Evolutionary conservation across 2,797 vertebrate genomes (phyloP).

Genomic region (Squalus acanthias): DNA sequence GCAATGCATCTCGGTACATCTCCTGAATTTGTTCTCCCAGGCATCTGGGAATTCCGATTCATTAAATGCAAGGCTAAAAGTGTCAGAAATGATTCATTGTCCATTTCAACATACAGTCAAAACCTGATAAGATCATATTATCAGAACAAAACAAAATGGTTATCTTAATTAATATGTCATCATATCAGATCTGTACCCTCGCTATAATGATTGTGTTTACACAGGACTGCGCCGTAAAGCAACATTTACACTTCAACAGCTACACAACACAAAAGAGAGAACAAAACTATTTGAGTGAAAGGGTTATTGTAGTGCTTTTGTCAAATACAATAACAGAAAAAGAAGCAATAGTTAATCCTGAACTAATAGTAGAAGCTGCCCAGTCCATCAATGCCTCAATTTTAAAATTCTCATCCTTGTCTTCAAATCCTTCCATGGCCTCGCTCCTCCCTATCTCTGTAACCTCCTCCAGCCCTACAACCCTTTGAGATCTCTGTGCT

Average conservation of each 20-base stretch:
- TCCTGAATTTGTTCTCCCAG: not conserved
- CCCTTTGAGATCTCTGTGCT: not conserved
- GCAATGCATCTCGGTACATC: not conserved
- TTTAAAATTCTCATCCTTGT: not conserved
- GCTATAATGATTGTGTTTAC: not conserved
- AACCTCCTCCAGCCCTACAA: not conserved
- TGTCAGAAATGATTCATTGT: slow-evolving; percentile 16
- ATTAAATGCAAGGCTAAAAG: slow-evolving; percentile 20
- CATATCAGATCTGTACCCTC: not conserved
- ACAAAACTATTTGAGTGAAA: not conserved
- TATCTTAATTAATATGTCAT: not conserved
- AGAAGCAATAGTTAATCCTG: not conserved
- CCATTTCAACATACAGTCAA: not conserved
- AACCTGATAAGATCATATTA: not conserved
- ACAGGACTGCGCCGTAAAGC: not conserved
- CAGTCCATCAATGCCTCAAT: not conserved
- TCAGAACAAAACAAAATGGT: not conserved
- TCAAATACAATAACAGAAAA: not conserved
- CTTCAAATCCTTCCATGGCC: not conserved
- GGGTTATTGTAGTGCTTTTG: not conserved
- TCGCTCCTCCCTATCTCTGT: not conserved
- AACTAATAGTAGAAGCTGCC: not conserved
- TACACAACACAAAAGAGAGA: not conserved
- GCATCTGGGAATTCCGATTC: not conserved
- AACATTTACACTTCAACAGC: not conserved